A percentile compares a stretch with the other conserved stretches of the same genome.
phyloP scores from a whole-genome alignment of 64 coral and sea anemone species.

The Stichodactyla helianthus region DNA sequence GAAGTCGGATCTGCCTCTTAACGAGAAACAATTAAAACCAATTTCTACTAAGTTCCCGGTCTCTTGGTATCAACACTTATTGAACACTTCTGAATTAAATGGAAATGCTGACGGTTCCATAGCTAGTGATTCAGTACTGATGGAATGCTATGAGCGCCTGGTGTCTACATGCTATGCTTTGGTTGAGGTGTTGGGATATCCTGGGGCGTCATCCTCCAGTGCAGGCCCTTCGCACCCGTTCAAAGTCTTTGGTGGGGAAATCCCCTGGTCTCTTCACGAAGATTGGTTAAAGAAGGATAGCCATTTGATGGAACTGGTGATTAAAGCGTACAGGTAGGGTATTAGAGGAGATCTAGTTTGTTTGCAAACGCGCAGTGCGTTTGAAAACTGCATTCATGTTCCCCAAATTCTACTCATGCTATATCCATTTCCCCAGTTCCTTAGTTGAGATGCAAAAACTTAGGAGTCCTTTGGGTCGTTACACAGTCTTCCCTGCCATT shows the following conservation, averaged over 20 bases:
- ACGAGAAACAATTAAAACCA: constrained; percentile 35
- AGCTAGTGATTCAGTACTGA: constrained; percentile 15
- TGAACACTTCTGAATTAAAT: constrained; percentile 43
- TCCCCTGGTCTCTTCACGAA: constrained; percentile 86
- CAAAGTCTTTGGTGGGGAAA: constrained; percentile 60
- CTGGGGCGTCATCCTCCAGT: constrained; percentile 50
- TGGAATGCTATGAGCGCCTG: constrained; percentile 39
- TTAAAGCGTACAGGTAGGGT: constrained; percentile 93
- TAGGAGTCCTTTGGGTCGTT: no score
- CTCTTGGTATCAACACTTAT: constrained; percentile 57
- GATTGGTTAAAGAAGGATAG: constrained; percentile 68
- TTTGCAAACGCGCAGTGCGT: no score
- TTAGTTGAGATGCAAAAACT: no score
- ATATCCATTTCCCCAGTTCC: no score
- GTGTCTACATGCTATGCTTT: constrained; percentile 69
- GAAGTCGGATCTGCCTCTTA: constrained; percentile 56
- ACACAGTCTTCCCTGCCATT: no score
- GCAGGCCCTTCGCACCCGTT: constrained; percentile 70
- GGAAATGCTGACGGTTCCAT: constrained; percentile 12
- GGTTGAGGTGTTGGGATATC: constrained; percentile 78
- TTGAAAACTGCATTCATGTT: no score
- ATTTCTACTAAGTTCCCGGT: constrained; percentile 46
- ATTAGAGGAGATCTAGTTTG: neutral
- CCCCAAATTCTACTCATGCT: no score
- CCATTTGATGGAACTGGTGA: constrained; percentile 56